Evolutionary conservation across 2,113 vertebrate species (phyloP).

Genomic region (Eretmochelys imbricata): DNA sequence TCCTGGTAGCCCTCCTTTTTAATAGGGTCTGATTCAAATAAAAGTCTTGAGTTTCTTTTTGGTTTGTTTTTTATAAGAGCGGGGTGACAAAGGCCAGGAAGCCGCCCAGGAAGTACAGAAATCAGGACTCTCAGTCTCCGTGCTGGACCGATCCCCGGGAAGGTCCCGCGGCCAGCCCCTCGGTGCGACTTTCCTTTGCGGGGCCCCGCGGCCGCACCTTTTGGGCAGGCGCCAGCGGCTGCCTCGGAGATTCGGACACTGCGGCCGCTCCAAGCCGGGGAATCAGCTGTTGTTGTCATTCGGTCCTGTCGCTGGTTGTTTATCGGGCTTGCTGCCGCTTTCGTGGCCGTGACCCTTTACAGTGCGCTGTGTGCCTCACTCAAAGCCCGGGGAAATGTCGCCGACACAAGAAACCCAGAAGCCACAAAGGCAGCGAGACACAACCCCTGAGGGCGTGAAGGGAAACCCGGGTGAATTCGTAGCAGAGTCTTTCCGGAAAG

Average conservation of each 20-base stretch:
- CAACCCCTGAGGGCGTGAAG: not conserved
- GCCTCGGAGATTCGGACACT: not conserved
- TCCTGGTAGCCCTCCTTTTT: not conserved
- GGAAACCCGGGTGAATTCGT: not conserved
- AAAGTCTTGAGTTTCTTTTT: no score
- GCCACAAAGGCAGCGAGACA: not conserved
- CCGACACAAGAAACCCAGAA: no score
- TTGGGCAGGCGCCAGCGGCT: not conserved
- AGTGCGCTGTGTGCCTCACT: fast-evolving
- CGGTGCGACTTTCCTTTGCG: not conserved
- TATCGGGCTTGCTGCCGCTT: not conserved
- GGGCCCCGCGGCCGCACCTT: not conserved
- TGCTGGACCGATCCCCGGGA: no score
- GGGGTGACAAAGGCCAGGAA: not conserved
- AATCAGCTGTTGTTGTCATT: not conserved
- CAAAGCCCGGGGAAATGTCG: not conserved
- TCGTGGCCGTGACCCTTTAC: not conserved
- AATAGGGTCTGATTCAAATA: not conserved
- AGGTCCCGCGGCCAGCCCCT: not conserved
- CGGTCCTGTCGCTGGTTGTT: not conserved
- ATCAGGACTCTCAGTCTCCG: not conserved
- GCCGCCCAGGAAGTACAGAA: not conserved
- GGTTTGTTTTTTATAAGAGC: not conserved
- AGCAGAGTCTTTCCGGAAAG: not conserved
- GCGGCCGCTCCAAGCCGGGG: no score